These are phyloP conservation scores for Spodoptera frugiperda DNA, from an alignment of 1,140 invertebrate genomes.

Conservation along the genomic window DNA sequence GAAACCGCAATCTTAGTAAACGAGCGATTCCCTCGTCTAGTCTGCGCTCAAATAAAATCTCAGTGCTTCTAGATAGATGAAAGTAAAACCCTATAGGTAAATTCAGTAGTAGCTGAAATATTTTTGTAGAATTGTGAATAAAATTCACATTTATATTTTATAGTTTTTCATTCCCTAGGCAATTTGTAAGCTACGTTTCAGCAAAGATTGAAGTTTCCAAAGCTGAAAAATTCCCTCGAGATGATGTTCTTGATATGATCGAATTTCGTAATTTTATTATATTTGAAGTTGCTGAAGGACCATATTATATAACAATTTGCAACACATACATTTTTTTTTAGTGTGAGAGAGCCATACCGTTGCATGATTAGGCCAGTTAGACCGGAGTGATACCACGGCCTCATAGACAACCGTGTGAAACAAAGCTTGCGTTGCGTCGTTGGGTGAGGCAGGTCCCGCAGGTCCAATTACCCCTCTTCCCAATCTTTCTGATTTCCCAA, in stretches of 20 bases:
- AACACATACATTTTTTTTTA: neutral
- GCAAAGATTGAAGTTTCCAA: neutral
- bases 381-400: too few relatives aligned
- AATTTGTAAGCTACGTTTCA: neutral
- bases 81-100: neutral
- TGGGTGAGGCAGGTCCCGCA: too few relatives aligned
- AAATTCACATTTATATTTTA: neutral
- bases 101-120: neutral
- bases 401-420: too few relatives aligned
- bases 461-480: too few relatives aligned
- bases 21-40: conserved; percentile 11
- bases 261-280: too few relatives aligned
- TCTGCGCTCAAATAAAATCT: conserved; percentile 23
- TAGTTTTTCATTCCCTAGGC: too few relatives aligned
- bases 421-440: too few relatives aligned
- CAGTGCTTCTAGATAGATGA: conserved; percentile 8
- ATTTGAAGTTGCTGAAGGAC: too few relatives aligned
- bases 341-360: too few relatives aligned
- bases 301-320: neutral
- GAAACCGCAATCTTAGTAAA: conserved; percentile 13
- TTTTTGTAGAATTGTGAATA: conserved; percentile 9
- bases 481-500: too few relatives aligned
- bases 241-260: too few relatives aligned
- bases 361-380: too few relatives aligned
- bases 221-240: neutral